phyloP scores from a whole-genome alignment of 1,140 invertebrate species.

The Vollenhovia emeryi region DNA sequence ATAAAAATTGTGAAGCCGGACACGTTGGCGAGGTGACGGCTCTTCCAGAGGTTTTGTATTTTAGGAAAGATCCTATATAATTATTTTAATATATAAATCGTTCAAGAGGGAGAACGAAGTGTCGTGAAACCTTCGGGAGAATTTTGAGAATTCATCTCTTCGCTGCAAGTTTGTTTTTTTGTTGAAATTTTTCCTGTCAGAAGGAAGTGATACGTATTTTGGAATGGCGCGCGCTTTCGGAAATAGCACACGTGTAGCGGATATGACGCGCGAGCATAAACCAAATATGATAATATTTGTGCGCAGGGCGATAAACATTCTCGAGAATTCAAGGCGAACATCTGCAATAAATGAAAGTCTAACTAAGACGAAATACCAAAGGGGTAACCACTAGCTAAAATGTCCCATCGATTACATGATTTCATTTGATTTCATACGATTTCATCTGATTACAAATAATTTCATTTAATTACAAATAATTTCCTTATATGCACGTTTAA shows the following conservation, averaged over 20 bases:
- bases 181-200: background rate
- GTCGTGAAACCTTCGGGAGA: background rate
- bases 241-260: constrained; percentile 63
- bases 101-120: background rate
- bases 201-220: background rate
- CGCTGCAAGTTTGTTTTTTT: no score
- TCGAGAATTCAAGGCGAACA: constrained; percentile 7
- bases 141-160: background rate
- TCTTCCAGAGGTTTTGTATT: no score
- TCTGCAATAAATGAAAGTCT: constrained; percentile 18
- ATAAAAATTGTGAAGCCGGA: no score
- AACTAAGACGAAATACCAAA: background rate
- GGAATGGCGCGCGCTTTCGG: background rate
- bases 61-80: no score
- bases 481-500: no score
- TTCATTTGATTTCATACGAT: no score
- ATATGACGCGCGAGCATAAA: constrained; percentile 57
- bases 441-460: no score
- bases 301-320: constrained; percentile 58
- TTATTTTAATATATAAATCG: background rate
- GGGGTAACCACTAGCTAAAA: no score
- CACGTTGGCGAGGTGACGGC: no score
- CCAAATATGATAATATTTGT: constrained; percentile 67
- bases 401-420: no score
- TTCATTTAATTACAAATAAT: no score